These are phyloP conservation scores for Gryon sp. DNA, from an alignment of 1,140 invertebrate species.

Conservation along the genomic window DNA sequence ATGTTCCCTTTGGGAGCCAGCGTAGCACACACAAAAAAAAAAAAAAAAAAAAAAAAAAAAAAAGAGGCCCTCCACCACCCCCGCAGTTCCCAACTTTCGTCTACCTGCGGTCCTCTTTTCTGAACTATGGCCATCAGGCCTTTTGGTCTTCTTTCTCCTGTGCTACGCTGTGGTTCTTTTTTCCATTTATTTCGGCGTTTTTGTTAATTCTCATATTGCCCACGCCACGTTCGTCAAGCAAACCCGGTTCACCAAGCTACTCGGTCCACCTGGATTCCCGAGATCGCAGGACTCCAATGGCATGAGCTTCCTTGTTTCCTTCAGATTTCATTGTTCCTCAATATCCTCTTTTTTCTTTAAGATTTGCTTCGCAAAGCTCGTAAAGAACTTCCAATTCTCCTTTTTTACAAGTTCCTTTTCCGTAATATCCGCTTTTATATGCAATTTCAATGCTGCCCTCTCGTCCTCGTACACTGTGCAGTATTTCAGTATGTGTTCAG, in stretches of 20 bases:
- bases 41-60: slow-evolving; percentile 15
- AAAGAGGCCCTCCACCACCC: slow-evolving; percentile 1
- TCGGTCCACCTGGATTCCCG: no score
- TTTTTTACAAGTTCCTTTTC: background rate
- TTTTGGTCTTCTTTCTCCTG: background rate
- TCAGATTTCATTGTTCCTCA: background rate
- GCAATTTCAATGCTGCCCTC: background rate
- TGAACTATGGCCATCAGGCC: no score
- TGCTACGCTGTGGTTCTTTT: no score
- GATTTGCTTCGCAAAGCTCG: background rate
- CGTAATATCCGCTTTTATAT: background rate
- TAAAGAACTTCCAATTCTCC: background rate
- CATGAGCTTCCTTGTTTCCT: background rate
- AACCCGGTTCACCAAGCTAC: no score
- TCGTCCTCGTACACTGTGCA: background rate
- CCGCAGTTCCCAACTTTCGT: background rate
- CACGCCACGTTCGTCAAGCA: no score
- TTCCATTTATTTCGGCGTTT: slow-evolving; percentile 3
- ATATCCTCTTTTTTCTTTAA: background rate
- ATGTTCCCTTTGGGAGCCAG: no score
- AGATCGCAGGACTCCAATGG: no score
- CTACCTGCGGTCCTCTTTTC: slow-evolving; percentile 17
- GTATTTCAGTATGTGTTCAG: background rate
- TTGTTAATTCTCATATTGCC: no score
- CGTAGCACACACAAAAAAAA: no score